These are phyloP conservation scores for Drosophila busckii DNA, from an alignment of 1,140 invertebrate species.

Conservation along the genomic window DNA sequence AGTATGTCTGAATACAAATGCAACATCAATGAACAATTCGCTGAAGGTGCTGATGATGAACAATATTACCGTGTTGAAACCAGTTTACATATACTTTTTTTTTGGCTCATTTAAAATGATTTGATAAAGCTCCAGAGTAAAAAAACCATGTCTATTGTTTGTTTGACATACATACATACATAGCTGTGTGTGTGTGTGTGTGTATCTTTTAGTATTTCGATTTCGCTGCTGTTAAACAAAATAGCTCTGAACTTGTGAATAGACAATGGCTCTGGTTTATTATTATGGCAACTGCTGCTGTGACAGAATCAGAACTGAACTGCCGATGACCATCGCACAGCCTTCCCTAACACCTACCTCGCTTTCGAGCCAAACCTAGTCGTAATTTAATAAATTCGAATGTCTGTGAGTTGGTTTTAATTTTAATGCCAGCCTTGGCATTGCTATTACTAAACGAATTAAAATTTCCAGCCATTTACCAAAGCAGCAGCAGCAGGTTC, in stretches of 20 bases:
- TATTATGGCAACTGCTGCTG: slow-evolving; percentile 2
- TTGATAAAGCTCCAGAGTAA: slow-evolving; percentile 35
- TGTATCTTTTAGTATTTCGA: slow-evolving; percentile 22
- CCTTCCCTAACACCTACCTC: no score
- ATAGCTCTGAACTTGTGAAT: slow-evolving; percentile 37
- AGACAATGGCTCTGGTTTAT: slow-evolving; percentile 29
- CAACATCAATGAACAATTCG: slow-evolving; percentile 21
- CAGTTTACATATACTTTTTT: slow-evolving; percentile 51
- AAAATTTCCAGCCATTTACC: slow-evolving; percentile 1
- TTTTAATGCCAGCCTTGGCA: slow-evolving; percentile 4
- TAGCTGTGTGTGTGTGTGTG: not conserved
- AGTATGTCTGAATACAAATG: slow-evolving; percentile 15
- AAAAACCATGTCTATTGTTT: slow-evolving; percentile 23
- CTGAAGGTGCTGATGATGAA: slow-evolving; percentile 22
- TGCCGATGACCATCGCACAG: slow-evolving; percentile 19
- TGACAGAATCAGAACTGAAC: slow-evolving; percentile 27
- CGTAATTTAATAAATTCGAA: slow-evolving; percentile 9
- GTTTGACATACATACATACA: slow-evolving; percentile 2
- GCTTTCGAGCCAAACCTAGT: slow-evolving; percentile 8
- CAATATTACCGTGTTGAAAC: slow-evolving; percentile 39
- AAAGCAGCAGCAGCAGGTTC: no score
- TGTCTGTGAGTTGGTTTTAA: slow-evolving; percentile 8
- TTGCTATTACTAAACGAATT: slow-evolving; percentile 12
- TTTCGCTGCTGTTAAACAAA: slow-evolving; percentile 24
- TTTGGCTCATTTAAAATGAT: slow-evolving; percentile 50